A percentile compares a stretch with the other conserved stretches of the same genome.
These are phyloP conservation scores for Zaprionus africanus DNA, from an alignment of 1,140 invertebrate genomes.

Conservation along the genomic window DNA sequence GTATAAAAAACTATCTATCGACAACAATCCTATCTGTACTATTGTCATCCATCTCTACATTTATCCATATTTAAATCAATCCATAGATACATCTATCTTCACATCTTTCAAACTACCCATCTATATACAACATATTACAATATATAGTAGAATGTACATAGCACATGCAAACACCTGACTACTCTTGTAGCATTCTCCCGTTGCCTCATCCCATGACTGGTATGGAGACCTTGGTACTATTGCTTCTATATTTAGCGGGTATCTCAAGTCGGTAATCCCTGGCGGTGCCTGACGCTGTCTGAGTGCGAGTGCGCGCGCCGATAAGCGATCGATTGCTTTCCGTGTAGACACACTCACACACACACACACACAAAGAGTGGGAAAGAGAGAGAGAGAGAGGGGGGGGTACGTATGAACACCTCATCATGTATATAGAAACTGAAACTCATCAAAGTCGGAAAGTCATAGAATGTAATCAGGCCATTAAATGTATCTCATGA, in stretches of 20 bases:
- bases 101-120: background rate
- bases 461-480: slow-evolving; percentile 63
- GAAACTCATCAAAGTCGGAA: slow-evolving; percentile 44
- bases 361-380: too few relatives aligned
- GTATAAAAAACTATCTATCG: too few relatives aligned
- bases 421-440: slow-evolving; percentile 14
- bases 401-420: background rate
- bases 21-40: background rate
- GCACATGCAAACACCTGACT: background rate
- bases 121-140: background rate
- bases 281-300: slow-evolving; percentile 20
- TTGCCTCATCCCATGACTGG: background rate
- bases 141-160: too few relatives aligned
- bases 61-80: background rate
- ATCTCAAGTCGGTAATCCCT: slow-evolving; percentile 44
- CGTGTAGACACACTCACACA: background rate
- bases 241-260: slow-evolving; percentile 16
- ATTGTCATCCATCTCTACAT: background rate
- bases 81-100: background rate
- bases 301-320: slow-evolving; percentile 25
- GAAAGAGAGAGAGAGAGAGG: background rate
- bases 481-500: slow-evolving; percentile 70
- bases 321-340: slow-evolving; percentile 49
- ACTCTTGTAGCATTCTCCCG: background rate
- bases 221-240: background rate